These are phyloP conservation scores for Myxocyprinus asiaticus DNA, from an alignment of 2,113 vertebrate genomes.

Conservation along the genomic window DNA sequence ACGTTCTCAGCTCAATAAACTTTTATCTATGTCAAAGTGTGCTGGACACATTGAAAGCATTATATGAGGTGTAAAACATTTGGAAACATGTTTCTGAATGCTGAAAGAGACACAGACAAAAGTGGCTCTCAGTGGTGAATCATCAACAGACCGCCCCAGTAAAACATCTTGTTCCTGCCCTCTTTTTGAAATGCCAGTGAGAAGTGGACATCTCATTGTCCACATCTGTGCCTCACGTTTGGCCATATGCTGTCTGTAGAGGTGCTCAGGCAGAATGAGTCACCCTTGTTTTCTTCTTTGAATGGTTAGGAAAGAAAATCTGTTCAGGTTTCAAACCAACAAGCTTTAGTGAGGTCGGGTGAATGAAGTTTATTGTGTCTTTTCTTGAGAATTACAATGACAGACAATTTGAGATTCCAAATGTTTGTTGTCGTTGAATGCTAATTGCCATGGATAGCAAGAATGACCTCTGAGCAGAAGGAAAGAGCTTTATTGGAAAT, in stretches of 20 bases:
- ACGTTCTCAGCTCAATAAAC: conserved; percentile 42
- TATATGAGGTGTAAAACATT: conserved; percentile 56
- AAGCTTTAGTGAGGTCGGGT: conserved; percentile 42
- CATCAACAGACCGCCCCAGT: conserved; percentile 41
- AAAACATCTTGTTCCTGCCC: conserved; percentile 47
- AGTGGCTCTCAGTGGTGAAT: conserved; percentile 45
- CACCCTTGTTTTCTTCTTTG: conserved; percentile 29
- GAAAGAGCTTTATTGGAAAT: too few relatives aligned
- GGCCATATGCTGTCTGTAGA: conserved; percentile 54
- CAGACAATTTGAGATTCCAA: not conserved
- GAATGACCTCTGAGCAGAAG: not conserved
- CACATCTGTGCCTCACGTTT: conserved; percentile 38
- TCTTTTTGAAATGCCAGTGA: conserved; percentile 48
- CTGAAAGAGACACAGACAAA: conserved; percentile 49
- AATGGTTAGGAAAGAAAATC: conserved; percentile 43
- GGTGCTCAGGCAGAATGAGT: conserved; percentile 52
- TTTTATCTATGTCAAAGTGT: conserved; percentile 56
- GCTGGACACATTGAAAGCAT: conserved; percentile 50
- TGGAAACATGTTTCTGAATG: conserved; percentile 56
- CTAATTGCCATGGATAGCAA: conserved; percentile 18
- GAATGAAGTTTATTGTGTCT: conserved; percentile 33
- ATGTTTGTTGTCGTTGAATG: not conserved
- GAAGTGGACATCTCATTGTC: conserved; percentile 40
- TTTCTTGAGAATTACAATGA: conserved; percentile 40
- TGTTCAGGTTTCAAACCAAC: conserved; percentile 50